phyloP scores from a whole-genome alignment of 2,113 vertebrate genomes.

The Phoxinus phoxinus region DNA sequence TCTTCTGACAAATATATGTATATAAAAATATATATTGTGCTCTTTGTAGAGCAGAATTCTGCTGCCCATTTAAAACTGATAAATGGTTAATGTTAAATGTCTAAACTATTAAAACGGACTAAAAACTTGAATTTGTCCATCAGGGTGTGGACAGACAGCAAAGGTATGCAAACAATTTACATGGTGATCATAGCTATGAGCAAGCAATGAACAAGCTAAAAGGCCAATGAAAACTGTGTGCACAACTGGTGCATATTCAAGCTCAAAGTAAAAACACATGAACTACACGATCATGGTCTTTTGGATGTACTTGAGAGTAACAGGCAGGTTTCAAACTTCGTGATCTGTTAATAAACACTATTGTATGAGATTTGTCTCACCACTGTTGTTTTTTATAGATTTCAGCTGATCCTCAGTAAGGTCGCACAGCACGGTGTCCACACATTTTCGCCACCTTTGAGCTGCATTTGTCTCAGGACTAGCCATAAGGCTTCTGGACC shows the following conservation, averaged over 20 bases:
- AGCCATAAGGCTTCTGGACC: slow-evolving; percentile 61
- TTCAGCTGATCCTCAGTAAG: slow-evolving; percentile 73
- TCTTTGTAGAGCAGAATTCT: too few species aligned
- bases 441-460: slow-evolving; percentile 31
- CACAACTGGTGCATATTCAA: background rate
- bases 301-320: background rate
- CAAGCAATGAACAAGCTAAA: background rate
- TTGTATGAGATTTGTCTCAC: slow-evolving; percentile 57
- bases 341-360: background rate
- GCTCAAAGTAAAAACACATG: background rate
- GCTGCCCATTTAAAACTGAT: background rate
- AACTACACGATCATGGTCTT: background rate
- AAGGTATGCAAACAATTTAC: background rate
- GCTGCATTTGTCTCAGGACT: slow-evolving; percentile 40
- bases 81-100: background rate
- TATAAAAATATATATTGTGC: too few species aligned
- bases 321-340: background rate
- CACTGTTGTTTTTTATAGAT: slow-evolving; percentile 65
- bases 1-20: too few species aligned
- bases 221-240: background rate
- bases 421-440: slow-evolving; percentile 6
- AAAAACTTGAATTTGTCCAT: background rate
- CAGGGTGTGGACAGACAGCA: background rate
- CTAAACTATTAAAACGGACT: background rate
- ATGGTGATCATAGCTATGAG: background rate